phyloP scores from a whole-genome alignment of 2,888 invertebrate genomes.

The Ophioninae sp. region DNA sequence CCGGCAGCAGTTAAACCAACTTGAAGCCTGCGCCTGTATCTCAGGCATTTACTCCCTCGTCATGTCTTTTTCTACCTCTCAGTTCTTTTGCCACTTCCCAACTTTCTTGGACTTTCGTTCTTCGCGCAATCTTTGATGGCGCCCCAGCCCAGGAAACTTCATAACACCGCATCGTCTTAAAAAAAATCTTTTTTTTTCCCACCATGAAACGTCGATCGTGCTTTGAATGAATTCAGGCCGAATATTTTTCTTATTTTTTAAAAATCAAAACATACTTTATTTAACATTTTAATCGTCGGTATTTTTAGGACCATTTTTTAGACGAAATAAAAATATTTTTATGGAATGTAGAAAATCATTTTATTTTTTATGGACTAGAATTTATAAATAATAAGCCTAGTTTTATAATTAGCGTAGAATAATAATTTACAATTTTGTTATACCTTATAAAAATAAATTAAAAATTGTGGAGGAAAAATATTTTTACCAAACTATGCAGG shows the following conservation, averaged over 20 bases:
- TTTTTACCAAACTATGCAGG: too few relatives aligned
- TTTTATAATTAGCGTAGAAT: too few relatives aligned
- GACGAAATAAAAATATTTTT: too few relatives aligned
- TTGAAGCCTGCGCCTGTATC: conserved; percentile 45
- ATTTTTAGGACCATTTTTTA: too few relatives aligned
- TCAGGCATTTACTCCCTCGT: conserved; percentile 42
- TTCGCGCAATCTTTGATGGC: conserved; percentile 65
- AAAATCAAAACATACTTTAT: neutral
- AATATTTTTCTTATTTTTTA: conserved; percentile 8
- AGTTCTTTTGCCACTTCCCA: conserved; percentile 41
- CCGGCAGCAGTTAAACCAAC: conserved; percentile 46
- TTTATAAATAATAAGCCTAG: too few relatives aligned
- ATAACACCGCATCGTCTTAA: neutral
- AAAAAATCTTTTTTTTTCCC: conserved; percentile 2
- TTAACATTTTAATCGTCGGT: too few relatives aligned
- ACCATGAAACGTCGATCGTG: neutral
- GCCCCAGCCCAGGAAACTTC: conserved; percentile 14
- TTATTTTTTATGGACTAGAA: too few relatives aligned
- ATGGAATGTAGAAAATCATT: too few relatives aligned
- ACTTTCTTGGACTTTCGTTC: conserved; percentile 59
- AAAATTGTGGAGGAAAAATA: too few relatives aligned
- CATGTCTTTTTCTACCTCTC: conserved; percentile 27
- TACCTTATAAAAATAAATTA: too few relatives aligned
- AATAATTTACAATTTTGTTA: too few relatives aligned
- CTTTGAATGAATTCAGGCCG: neutral